Conservation (phyloP, 2,888 invertebrate species). For the Philereme vetulata region DNA sequence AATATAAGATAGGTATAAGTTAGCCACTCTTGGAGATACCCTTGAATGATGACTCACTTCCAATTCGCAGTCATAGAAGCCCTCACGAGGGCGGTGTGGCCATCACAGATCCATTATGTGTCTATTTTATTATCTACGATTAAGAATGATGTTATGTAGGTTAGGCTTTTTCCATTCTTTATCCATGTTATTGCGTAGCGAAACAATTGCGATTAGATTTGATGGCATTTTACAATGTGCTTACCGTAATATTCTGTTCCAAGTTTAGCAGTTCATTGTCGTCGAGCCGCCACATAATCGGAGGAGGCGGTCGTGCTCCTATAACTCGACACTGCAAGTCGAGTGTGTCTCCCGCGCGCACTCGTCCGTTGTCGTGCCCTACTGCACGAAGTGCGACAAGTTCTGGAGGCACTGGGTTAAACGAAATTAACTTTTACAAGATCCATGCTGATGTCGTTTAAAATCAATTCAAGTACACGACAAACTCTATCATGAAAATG, state of each 20-base stretch:
- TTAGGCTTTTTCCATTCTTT: too few relatives aligned
- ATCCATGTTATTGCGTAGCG: too few relatives aligned
- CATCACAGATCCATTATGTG: too few relatives aligned
- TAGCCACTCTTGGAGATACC: too few relatives aligned
- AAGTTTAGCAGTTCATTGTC: constrained; percentile 58
- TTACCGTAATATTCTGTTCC: constrained; percentile 66
- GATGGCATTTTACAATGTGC: constrained; percentile 11
- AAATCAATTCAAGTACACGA: too few relatives aligned
- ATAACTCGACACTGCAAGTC: constrained; percentile 70
- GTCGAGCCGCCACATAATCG: constrained; percentile 62
- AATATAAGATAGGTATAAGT: background rate
- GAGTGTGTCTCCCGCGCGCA: constrained; percentile 57
- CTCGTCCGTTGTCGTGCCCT: constrained; percentile 40
- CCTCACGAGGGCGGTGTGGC: too few relatives aligned
- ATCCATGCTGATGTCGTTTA: background rate
- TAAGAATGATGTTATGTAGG: too few relatives aligned
- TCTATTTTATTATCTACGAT: too few relatives aligned
- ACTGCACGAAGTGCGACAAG: constrained; percentile 60
- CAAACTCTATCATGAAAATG: constrained; percentile 15
- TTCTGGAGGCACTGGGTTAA: constrained; percentile 66
- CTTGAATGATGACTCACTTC: too few relatives aligned
- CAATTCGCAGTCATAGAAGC: too few relatives aligned
- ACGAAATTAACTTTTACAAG: constrained; percentile 1
- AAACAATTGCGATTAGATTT: too few relatives aligned
- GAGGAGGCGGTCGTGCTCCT: constrained; percentile 69